Evolutionary conservation across 2,113 vertebrate species (phyloP).

Genomic region (Saimiri boliviensis): DNA sequence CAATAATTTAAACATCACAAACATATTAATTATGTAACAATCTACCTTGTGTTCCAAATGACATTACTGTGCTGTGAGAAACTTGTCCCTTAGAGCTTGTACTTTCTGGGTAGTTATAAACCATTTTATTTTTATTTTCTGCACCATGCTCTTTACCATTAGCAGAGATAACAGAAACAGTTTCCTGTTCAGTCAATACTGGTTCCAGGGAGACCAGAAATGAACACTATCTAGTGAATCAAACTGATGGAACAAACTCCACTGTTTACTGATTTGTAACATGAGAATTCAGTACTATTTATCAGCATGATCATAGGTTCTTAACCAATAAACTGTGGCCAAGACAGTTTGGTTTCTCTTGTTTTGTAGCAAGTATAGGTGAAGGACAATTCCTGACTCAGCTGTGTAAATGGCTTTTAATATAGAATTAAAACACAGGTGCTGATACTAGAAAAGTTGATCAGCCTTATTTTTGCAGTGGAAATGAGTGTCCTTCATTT

Average conservation of each 20-base stretch:
- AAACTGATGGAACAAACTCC: background rate
- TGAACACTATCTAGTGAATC: slow-evolving; percentile 23
- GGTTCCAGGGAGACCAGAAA: slow-evolving; percentile 42
- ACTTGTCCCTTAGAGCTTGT: background rate
- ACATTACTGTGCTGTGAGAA: background rate
- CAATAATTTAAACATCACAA: slow-evolving; percentile 17
- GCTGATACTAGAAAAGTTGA: background rate
- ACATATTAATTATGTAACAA: background rate
- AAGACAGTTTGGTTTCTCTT: slow-evolving; percentile 6
- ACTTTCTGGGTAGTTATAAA: background rate
- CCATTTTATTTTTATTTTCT: slow-evolving; percentile 57
- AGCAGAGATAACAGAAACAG: slow-evolving; percentile 60
- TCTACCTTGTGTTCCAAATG: background rate
- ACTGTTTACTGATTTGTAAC: slow-evolving; percentile 21
- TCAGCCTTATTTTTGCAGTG: background rate
- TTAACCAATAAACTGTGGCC: slow-evolving; percentile 34
- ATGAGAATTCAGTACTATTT: slow-evolving; percentile 34
- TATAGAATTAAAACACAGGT: background rate
- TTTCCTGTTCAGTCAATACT: slow-evolving; percentile 4
- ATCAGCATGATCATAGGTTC: background rate
- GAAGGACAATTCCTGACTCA: background rate
- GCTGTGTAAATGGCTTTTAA: background rate
- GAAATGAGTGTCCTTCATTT: background rate
- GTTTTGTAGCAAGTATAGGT: background rate
- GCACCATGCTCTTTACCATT: slow-evolving; percentile 41